Evolutionary conservation across 1,140 invertebrate species (phyloP), one percentile per base, ranked within the genome.

Genomic region (Pseudomyrmex cubaensis): DNA sequence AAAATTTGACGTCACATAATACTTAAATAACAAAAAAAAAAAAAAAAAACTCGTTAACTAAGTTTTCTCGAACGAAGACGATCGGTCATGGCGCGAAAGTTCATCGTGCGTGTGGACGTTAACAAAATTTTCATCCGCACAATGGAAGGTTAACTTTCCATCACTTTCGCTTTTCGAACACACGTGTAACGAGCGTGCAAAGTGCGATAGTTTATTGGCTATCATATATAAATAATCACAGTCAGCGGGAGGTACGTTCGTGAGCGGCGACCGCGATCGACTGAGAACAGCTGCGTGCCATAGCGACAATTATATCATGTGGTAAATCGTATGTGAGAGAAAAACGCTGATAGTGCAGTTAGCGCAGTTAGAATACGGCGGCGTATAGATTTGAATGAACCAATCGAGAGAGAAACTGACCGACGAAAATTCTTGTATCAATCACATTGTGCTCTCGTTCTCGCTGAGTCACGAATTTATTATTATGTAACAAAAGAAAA

Each of bases 201-300:
- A 12, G 7, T 25, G 13, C 35, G 35, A 35, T 7, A 35, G 35
- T 35, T 35, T 35, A 17, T 52, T 25, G 48, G 74, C 25, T 66
- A 54, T 66, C n/a, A 15, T 20, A 12, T 5, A 7, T 46, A 10
- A 4, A 9, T 5, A 7, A 22, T 22, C 15, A 15, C 10, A 35
- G 22, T 7, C 22, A 9, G 12, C 5, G 8, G 2, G 72, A 17
- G 44, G 48, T 46, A 10, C 44, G 20, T 35, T 12, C 76, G 44
- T 48, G 10, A 59, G 20, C 54, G n/a, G 35, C n/a, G 76, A 72
- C 66, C 15, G 46, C 76, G 76, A 80, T 80, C 76, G 76, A 80
- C 76, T 80, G 69, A 73, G 76, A 44, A 20, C 44, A 7, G 12
- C 15, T n/a, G 15, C 17, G 2, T n/a, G 2, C 22, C 61, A 44